Evolutionary conservation across 2,113 vertebrate species (phyloP), one percentile per base, ranked within the genome.

Genomic region (Tamias sibiricus): DNA sequence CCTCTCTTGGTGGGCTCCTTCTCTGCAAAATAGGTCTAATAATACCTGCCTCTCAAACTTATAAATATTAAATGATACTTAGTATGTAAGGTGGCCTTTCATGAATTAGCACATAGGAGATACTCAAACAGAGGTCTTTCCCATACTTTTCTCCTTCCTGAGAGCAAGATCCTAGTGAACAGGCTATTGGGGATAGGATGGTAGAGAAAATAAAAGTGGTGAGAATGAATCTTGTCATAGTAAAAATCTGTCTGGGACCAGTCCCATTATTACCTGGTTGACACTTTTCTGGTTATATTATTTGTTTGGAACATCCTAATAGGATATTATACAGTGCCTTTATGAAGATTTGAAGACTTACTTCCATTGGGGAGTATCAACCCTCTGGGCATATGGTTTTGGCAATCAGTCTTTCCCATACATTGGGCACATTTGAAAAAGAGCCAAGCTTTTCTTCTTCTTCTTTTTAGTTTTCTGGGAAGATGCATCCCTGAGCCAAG

Each of bases 261-360:
- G 59, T 76, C 26, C 35, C 42, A 44, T 52, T 42, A n/a, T 76
- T 89, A 72, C 68, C 24, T 62, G 40, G 54, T 19, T 69, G 35
- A n/a, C 49, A 81, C 3, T 37, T 75, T 62, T 54, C 24, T 32
- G 87, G 37, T 91, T 72, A 83, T 40, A 24, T 68, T 69, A 54
- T 94, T 91, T 94, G 68, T 80, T 37, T 79, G n/a, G 24, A 89
- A 62, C 8, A 89, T 54, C n/a, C 72, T n/a, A 80, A 86, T 17
- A 6, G n/a, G n/a, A 20, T 30, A 80, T 40, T 35, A 42, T 28
- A 35, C 0, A 81, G 72, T n/a, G 3, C 1, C 12, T 71, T 52
- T 88, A 54, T n/a, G 28, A 28, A 87, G 30, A 83, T 75, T 24
- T 69, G 16, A 64, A 69, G 71, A 44, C 14, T 3, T 77, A 32